Base-by-base conservation (phyloP, 1,140 invertebrate species). In the Drepana arcuata region DNA sequence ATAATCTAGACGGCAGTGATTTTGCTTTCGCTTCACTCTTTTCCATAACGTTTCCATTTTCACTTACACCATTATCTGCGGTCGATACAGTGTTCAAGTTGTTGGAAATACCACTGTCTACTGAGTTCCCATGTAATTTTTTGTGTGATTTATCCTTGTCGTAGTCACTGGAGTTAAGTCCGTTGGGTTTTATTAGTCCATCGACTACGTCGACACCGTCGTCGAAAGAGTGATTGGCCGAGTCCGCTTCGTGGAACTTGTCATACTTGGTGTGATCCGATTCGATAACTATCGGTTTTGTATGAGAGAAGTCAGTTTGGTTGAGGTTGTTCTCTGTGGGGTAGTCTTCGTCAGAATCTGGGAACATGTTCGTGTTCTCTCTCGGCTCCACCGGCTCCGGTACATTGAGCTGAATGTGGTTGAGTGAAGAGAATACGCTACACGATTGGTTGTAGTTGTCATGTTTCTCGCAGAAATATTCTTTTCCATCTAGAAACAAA, bases 381-480 rank as follows among this genome's bases (percentile, higher is more conserved):
- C 71, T 49, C 0, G 58, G 41, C 29, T 79, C 74, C 0, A 82
- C 71, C 0, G 78, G 78, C 12, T 70, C 73, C 0, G 78, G 78
- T 0, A 79, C 71, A 10, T 79, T 71, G 2, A 75, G 53, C 28
- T 73, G 72, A 41, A 71, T 60, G 35, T 79, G 72, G 32, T 69
- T 79, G 5, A 79, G 41, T 0, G 74, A 82, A 1, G 74, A 78
- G 42, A 67, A 72, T 0, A 75, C 61, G 41, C 53, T 72, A 38
- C 56, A 67, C 0, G 68, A 75, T 21, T 69, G 67, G 37, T 75
- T 74, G 43, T 74, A 77, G 37, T 78, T 64, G 44, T 7, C 10
- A 10, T 82, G 78, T 48, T 82, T 82, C 39, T 82, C 78, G 33
- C 78, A 82, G 43, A 53, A 65, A 27, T 82, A 82, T 35, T 82